Evolutionary conservation across 2,797 vertebrate genomes (phyloP).

Genomic region (Antrozous pallidus): DNA sequence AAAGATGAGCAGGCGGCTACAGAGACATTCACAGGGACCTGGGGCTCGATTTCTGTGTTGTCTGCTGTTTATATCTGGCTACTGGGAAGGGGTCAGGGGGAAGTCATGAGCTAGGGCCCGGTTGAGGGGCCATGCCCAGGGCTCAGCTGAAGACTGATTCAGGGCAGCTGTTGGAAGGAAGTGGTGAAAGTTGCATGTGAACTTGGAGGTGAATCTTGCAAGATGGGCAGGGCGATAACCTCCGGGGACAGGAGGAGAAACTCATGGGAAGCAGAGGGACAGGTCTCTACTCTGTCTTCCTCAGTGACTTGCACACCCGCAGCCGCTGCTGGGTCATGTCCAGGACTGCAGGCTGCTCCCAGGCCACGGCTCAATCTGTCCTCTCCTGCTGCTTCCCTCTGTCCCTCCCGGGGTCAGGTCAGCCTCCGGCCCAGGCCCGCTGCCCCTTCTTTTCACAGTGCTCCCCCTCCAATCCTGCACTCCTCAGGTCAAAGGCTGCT

Average conservation of each 20-base stretch:
- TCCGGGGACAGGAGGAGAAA: neutral
- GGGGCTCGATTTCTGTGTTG: accelerated
- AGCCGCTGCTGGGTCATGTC: accelerated
- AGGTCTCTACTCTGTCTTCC: neutral
- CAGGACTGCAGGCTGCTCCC: neutral
- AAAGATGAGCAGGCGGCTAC: neutral
- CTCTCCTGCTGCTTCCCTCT: neutral
- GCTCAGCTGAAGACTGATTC: neutral
- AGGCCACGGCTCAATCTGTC: neutral
- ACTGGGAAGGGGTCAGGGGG: accelerated
- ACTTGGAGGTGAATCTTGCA: neutral
- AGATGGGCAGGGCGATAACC: neutral
- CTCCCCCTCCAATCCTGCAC: no score
- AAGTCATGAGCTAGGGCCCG: neutral
- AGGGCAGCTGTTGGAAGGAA: accelerated
- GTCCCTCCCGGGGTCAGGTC: neutral
- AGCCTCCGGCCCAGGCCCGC: neutral
- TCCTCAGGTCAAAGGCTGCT: neutral
- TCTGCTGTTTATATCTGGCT: neutral
- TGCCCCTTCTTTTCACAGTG: neutral
- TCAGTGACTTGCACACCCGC: accelerated
- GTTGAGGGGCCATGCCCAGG: neutral
- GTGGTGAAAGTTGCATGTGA: accelerated
- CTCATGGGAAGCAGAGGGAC: accelerated
- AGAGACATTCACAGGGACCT: neutral